Evolutionary conservation across 2,888 invertebrate genomes (phyloP), one percentile per base, ranked within the genome.

Genomic region (Parnassius glacialis): DNA sequence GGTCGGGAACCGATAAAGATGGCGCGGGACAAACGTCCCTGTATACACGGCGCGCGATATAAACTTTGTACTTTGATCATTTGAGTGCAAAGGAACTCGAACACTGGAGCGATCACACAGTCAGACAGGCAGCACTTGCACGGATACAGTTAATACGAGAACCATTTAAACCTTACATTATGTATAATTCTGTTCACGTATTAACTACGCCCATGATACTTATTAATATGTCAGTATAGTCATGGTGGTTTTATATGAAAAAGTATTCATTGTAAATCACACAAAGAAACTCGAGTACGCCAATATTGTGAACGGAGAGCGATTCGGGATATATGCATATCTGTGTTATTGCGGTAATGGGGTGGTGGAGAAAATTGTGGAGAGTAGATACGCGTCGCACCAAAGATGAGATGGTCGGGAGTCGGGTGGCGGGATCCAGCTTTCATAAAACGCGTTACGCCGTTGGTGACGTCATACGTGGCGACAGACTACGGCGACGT

Each of bases 61-160:
- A 43, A 52, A 57, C 56, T 83, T 83, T 83, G 82, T 83, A 80
- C 80, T 80, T 79, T 75, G 74, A 74, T 76, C 74, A 74, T 75
- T 74, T 69, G 72, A 76, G 76, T 75, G 77, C 75, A 70, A 70
- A 74, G 74, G 72, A 72, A 74, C 71, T 71, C 69, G 67, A 66
- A 67, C 70, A 66, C 70, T 67, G 72, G 69, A 66, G 72, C 59
- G 58, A 44, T 12, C 58, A 52, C 52, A 52, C 58, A 44, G 44
- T 52, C 58, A 52, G 44, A 58, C 57, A 43, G 7, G 25, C 50
- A n/a, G 48, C 48, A 48, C 9, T n/a, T 43, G 25, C 50, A 44
- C 34, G 44, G 43, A 51, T 44, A 7, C 5, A 25, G 51, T n/a
- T 25, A 16, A 34, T 20, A 57, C 41, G 45, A 25, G 45, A 45